Base-by-base conservation (phyloP, 2,888 invertebrate genomes). In the Mythimna loreyi region DNA sequence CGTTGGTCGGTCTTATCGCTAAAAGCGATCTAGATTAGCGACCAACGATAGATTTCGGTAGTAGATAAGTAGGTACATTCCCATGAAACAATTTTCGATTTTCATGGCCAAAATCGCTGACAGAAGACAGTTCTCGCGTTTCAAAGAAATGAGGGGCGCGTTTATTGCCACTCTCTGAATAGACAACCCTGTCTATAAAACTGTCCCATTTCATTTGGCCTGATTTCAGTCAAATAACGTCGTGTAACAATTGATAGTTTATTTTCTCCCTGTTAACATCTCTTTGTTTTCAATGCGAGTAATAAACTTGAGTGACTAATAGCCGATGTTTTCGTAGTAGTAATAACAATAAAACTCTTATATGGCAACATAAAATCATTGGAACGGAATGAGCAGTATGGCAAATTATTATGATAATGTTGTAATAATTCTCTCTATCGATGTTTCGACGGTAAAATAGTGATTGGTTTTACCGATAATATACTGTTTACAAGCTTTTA, bases 311-410 rank as follows among this genome's bases (percentile, higher is more conserved):
- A 25, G 28, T 61, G 45, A 80, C 52, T 58, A 64, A 69, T 58
- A 58, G n/a, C 50, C 49, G 47, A 65, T 69, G 53, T 65, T 76
- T 58, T 50, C 9, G 9, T 8, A 59, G 33, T 33, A 45, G 16
- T 53, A 61, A 30, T 60, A 68, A 47, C 61, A 76, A 69, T 80
- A 56, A 80, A 64, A 69, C 33, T 68, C 28, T 53, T 65, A 21
- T 64, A 28, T 40, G 40, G 28, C 52, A 53, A 52, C 59, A 80
- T 64, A 58, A 64, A 76, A 33, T 69, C 49, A 75, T 61, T 53
- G 36, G 21, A 64, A 50, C 57, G 61, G 36, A 75, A 75, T 56
- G 33, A 56, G 45, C 33, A 59, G 50, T 58, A 49, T 8, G 40
- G 55, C 33, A 56, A 80, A 30, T 50, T 52, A 30, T 40, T 33